Conservation (phyloP, 2,888 invertebrate genomes). For the Lasioglossum leucozonium region DNA sequence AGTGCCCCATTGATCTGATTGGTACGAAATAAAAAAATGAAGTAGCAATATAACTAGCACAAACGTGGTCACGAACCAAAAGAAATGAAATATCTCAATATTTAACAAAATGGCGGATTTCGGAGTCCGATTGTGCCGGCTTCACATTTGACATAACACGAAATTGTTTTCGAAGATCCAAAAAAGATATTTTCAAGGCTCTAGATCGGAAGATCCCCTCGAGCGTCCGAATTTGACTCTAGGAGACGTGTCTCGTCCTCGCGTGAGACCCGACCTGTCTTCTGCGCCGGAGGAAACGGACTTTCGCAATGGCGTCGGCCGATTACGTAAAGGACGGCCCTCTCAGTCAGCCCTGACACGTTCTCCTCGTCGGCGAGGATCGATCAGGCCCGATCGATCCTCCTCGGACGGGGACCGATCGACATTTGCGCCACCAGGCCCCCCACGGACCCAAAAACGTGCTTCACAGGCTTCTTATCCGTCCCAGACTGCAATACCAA, state of each 20-base stretch:
- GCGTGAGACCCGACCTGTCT: slow-evolving; percentile 38
- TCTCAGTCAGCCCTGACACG: slow-evolving; percentile 59
- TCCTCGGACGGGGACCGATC: slow-evolving; percentile 37
- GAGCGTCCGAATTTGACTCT: not conserved
- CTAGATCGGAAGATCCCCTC: not conserved
- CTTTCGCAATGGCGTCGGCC: slow-evolving; percentile 62
- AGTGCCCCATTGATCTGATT: too few relatives aligned
- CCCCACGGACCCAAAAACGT: not conserved
- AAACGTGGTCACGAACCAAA: too few relatives aligned
- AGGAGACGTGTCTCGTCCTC: slow-evolving; percentile 27
- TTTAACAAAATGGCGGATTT: too few relatives aligned
- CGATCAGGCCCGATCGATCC: slow-evolving; percentile 56
- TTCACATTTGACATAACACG: too few relatives aligned
- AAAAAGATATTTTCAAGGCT: not conserved
- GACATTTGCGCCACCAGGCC: slow-evolving; percentile 11
- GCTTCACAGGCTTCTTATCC: not conserved
- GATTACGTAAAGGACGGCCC: slow-evolving; percentile 64
- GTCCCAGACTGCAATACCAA: not conserved
- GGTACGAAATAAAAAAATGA: too few relatives aligned
- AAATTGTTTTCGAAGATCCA: not conserved
- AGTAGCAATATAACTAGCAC: too few relatives aligned
- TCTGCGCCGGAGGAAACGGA: slow-evolving; percentile 31
- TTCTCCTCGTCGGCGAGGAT: slow-evolving; percentile 30
- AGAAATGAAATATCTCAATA: too few relatives aligned
- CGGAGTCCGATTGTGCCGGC: too few relatives aligned